These are phyloP conservation scores for Hippopotamus amphibius DNA, from an alignment of 2,113 vertebrate genomes.

Conservation along the genomic window DNA sequence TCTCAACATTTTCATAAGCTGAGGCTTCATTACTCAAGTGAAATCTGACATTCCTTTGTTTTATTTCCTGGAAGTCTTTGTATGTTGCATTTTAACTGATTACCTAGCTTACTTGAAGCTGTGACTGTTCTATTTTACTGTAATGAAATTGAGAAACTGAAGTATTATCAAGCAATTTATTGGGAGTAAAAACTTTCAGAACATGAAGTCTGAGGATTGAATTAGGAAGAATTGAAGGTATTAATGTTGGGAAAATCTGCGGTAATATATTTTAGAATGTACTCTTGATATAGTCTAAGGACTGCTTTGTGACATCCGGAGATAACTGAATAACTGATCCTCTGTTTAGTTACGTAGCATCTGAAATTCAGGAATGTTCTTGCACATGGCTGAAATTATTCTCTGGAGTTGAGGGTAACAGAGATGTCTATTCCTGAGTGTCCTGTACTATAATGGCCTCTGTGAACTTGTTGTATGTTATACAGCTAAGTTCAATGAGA, in stretches of 20 bases:
- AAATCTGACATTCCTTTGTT: background rate
- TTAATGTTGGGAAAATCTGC: background rate
- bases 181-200: background rate
- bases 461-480: background rate
- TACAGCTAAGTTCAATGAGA: background rate
- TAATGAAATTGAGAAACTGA: constrained; percentile 32
- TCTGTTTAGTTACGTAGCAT: background rate
- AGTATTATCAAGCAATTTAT: background rate
- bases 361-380: constrained; percentile 13
- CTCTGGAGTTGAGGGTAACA: background rate
- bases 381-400: background rate
- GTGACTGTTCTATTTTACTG: background rate
- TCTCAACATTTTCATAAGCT: constrained; percentile 48
- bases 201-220: background rate
- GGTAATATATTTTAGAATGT: background rate
- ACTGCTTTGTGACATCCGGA: background rate
- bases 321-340: background rate
- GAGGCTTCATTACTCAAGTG: background rate
- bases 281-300: background rate
- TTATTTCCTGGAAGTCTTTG: background rate
- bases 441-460: background rate
- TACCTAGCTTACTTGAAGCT: constrained; percentile 50
- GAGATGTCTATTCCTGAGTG: background rate
- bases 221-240: background rate
- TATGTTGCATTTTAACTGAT: background rate